phyloP scores from a whole-genome alignment of 2,888 invertebrate species.

The Arge pagana region DNA sequence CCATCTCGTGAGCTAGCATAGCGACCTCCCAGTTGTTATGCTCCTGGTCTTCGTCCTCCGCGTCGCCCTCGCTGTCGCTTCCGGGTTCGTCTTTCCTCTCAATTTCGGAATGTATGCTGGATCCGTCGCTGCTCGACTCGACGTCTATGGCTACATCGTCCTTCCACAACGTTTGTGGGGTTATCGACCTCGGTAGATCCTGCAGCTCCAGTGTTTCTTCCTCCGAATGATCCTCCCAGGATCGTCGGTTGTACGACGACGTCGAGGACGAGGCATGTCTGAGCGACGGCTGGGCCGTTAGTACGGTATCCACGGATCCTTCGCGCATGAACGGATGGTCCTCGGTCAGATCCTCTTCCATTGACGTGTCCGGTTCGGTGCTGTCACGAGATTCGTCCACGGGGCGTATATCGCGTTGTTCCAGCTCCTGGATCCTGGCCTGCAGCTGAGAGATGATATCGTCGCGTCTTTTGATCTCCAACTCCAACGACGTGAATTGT shows the following conservation, averaged over 20 bases:
- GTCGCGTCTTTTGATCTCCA: slow-evolving; percentile 80
- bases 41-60: slow-evolving; percentile 40
- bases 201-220: slow-evolving; percentile 72
- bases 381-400: slow-evolving; percentile 43
- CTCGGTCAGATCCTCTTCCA: slow-evolving; percentile 56
- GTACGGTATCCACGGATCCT: slow-evolving; percentile 55
- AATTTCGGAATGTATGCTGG: slow-evolving; percentile 55
- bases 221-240: slow-evolving; percentile 75
- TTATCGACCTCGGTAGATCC: slow-evolving; percentile 63
- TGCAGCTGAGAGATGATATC: slow-evolving; percentile 80
- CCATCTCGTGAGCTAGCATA: slow-evolving; percentile 77
- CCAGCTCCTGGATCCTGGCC: slow-evolving; percentile 71
- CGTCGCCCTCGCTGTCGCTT: slow-evolving; percentile 30
- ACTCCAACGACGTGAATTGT: slow-evolving; percentile 75
- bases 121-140: slow-evolving; percentile 59
- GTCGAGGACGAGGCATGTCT: slow-evolving; percentile 39
- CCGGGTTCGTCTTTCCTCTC: slow-evolving; percentile 36
- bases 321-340: slow-evolving; percentile 61
- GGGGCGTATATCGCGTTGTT: slow-evolving; percentile 48
- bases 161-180: slow-evolving; percentile 56
- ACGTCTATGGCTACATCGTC: slow-evolving; percentile 55
- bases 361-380: slow-evolving; percentile 51
- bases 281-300: slow-evolving; percentile 43
- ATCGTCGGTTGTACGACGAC: slow-evolving; percentile 61
- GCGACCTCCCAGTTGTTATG: slow-evolving; percentile 77